Evolutionary conservation across 2,888 invertebrate species (phyloP).

Genomic region (Kryphioiulus occultus): DNA sequence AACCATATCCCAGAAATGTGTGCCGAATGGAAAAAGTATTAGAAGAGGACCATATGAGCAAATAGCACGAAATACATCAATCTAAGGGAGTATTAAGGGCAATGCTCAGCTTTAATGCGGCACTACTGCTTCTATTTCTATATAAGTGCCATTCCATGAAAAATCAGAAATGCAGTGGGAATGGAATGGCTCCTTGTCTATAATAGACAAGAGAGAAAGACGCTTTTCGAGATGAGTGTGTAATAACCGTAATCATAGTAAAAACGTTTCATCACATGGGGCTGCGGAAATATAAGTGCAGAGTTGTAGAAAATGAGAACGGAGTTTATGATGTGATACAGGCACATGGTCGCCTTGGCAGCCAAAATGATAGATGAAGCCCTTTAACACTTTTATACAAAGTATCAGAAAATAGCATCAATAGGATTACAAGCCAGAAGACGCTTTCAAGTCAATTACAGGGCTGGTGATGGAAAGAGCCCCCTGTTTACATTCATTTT

Average conservation of each 20-base stretch:
- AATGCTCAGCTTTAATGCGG: conserved; percentile 1
- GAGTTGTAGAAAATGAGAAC: conserved; percentile 40
- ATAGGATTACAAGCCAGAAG: conserved; percentile 48
- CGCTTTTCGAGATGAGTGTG: conserved; percentile 14
- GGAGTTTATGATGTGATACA: conserved; percentile 19
- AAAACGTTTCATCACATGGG: conserved; percentile 32
- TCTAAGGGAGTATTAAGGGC: not conserved
- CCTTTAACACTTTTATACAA: conserved; percentile 49
- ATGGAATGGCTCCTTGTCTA: conserved; percentile 40
- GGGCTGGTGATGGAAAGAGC: conserved; percentile 42
- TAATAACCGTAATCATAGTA: conserved; percentile 40
- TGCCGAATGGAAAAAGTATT: not conserved
- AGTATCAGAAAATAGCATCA: conserved; percentile 49
- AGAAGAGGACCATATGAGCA: not conserved
- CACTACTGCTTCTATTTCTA: conserved; percentile 27
- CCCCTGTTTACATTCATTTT: conserved; percentile 45
- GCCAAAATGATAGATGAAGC: conserved; percentile 47
- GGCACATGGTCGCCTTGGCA: conserved; percentile 44
- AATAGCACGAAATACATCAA: conserved; percentile 17
- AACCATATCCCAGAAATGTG: not conserved
- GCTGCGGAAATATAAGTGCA: conserved; percentile 39
- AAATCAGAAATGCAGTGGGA: conserved; percentile 14
- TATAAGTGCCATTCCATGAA: conserved; percentile 37
- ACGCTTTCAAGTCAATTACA: conserved; percentile 49
- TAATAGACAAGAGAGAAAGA: conserved; percentile 36